Percentiles rank a stretch among this genome's conserved stretches.
Conservation (phyloP, 2,113 vertebrate species). For the Rana temporaria region DNA sequence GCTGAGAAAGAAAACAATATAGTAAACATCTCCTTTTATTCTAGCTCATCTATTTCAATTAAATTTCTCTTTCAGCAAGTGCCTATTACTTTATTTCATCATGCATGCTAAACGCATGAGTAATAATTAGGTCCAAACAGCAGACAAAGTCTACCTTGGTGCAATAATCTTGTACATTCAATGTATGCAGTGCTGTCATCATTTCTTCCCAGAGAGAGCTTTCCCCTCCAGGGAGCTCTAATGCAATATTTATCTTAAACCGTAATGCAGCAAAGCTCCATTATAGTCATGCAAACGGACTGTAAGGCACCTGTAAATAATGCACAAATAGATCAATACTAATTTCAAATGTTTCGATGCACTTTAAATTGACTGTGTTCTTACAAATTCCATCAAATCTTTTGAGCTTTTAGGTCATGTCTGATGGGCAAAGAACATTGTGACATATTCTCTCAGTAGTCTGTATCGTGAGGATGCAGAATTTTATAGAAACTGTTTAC, state of each 20-base stretch:
- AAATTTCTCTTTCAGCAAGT: conserved; percentile 8
- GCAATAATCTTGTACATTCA: conserved; percentile 40
- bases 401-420: not conserved
- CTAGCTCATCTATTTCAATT: conserved; percentile 43
- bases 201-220: conserved; percentile 48
- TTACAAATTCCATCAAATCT: conserved; percentile 49
- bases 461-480: no score
- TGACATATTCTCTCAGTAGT: not conserved
- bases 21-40: conserved; percentile 54
- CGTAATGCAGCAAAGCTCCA: conserved; percentile 59
- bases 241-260: conserved; percentile 63
- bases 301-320: conserved; percentile 68
- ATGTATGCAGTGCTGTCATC: conserved; percentile 50
- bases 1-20: conserved; percentile 40
- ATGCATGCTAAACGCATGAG: conserved; percentile 31
- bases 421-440: not conserved
- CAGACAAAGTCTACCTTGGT: conserved; percentile 44
- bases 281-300: conserved; percentile 58
- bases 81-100: conserved; percentile 59
- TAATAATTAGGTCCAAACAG: conserved; percentile 57
- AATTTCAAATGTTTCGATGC: conserved; percentile 63
- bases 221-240: conserved; percentile 57
- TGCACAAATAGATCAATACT: conserved; percentile 67
- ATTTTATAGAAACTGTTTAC: no score
- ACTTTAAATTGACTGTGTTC: conserved; percentile 53